Base-by-base conservation (phyloP, 2,797 vertebrate species). In the Channallabes apus region DNA sequence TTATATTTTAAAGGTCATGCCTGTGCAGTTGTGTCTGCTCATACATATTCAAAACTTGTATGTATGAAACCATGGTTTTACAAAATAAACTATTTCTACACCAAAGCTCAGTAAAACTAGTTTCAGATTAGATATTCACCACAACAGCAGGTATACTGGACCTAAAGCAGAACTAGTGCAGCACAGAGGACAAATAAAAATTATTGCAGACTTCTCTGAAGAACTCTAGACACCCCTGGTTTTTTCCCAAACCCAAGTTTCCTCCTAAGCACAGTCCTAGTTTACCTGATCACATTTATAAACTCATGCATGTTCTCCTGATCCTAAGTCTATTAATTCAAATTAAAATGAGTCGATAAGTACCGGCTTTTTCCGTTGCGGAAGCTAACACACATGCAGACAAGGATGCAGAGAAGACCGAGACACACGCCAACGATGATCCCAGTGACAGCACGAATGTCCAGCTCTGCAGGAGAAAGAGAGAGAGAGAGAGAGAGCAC, bases 391-490 rank as follows among this genome's bases (percentile, higher is more conserved):
- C 97, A 98, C 96, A 99, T 97, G 93, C 97, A 99, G 90, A 99
- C 96, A 62, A 99, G 96, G 75, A 99, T 95, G 93, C 98, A 98
- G 91, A 99, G 95, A 61, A 99, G 95, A 68, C 97, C 97, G 86
- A 99, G 94, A 90, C 97, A 99, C 87, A 99, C 97, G 0, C 98
- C 98, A 27, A 99, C 96, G 2, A 99, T 97, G 94, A 99, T 98
- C 86, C 98, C 98, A 0, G 96, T 99, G 89, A 99, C 97, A 0
- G 97, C 97, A 89, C 98, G 96, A 89, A 99, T 93, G 82, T 99
- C 97, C 95, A 99, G 86, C 87, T 98, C 98, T 99, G 90, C 86
- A 54, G 35, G 35, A 84, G 20, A 64, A 11, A 67, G 64, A 82
- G 38, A 67, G 22, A 86, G 24, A 29, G 65, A 68, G 32, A 68